phyloP scores from a whole-genome alignment of 2,797 vertebrate genomes.

The Kryptopterus vitreolus region DNA sequence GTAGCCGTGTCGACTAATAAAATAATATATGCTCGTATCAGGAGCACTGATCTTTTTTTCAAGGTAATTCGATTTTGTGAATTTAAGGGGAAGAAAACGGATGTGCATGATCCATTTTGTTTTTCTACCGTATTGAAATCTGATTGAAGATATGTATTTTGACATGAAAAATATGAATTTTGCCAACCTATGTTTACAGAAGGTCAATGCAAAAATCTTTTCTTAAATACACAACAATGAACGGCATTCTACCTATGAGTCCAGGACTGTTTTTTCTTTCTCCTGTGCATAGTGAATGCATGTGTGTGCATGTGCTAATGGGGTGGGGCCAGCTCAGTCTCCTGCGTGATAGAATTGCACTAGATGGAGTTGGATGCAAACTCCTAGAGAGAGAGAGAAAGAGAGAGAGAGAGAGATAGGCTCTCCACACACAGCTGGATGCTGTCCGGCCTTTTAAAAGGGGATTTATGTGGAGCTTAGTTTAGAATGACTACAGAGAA shows the following conservation, averaged over 20 bases:
- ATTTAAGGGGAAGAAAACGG: not conserved
- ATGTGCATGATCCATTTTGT: not conserved
- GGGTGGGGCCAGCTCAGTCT: conserved; percentile 74
- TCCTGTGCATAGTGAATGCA: conserved; percentile 16
- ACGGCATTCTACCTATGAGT: conserved; percentile 44
- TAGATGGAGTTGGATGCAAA: conserved; percentile 77
- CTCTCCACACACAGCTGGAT: conserved; percentile 67
- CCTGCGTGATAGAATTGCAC: conserved; percentile 71
- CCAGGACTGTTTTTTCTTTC: conserved; percentile 68
- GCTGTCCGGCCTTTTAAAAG: conserved; percentile 66
- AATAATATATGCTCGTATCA: not conserved
- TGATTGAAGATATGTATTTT: conserved; percentile 4
- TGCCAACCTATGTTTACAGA: not conserved
- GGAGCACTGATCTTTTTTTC: not conserved
- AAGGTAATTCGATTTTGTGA: not conserved
- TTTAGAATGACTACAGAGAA: conserved; percentile 68
- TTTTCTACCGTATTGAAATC: not conserved
- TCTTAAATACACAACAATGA: conserved; percentile 2
- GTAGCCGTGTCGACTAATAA: not conserved
- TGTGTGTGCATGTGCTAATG: conserved; percentile 26
- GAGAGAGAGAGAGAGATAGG: not conserved
- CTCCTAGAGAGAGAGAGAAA: conserved; percentile 56
- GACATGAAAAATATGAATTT: conserved; percentile 1
- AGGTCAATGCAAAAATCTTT: not conserved
- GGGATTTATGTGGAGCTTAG: conserved; percentile 74